A percentile compares a stretch with the other conserved stretches of the same genome.
Conservation (phyloP, 2,888 invertebrate species). For the Microctonus hyperodae region DNA sequence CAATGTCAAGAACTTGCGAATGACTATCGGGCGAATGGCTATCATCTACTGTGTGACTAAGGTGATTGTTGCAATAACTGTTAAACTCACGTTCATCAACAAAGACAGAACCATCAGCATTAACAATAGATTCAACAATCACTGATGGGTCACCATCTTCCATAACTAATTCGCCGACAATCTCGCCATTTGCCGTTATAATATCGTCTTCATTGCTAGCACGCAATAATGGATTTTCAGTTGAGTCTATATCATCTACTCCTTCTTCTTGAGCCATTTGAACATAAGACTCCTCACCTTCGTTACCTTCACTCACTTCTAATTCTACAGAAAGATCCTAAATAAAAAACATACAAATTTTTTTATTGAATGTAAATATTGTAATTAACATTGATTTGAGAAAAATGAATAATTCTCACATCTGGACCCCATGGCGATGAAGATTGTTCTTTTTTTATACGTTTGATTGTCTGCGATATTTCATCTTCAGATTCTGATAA, state of each 20-base stretch:
- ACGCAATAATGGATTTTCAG: slow-evolving; percentile 49
- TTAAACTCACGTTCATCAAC: slow-evolving; percentile 58
- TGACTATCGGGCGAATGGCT: slow-evolving; percentile 48
- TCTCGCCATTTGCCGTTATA: slow-evolving; percentile 54
- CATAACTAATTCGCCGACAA: slow-evolving; percentile 58
- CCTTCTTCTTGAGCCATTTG: slow-evolving; percentile 54
- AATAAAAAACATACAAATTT: not conserved
- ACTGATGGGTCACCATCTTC: slow-evolving; percentile 59
- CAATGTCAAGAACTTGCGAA: slow-evolving; percentile 51
- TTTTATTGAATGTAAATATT: slow-evolving; percentile 2
- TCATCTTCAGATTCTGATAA: slow-evolving; percentile 57
- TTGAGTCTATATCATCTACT: slow-evolving; percentile 49
- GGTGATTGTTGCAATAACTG: slow-evolving; percentile 52
- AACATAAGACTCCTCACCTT: slow-evolving; percentile 55
- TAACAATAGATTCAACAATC: slow-evolving; percentile 58
- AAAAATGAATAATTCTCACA: slow-evolving; percentile 41
- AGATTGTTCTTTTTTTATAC: slow-evolving; percentile 54
- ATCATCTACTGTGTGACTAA: slow-evolving; percentile 46
- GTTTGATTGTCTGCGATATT: slow-evolving; percentile 53
- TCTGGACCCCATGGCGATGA: slow-evolving; percentile 56
- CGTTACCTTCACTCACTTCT: slow-evolving; percentile 54
- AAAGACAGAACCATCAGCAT: slow-evolving; percentile 57
- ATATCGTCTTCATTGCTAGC: slow-evolving; percentile 50
- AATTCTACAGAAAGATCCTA: slow-evolving; percentile 52
- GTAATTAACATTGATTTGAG: not conserved